Conservation (phyloP, 1,140 invertebrate genomes). For the Aplysia californica region DNA sequence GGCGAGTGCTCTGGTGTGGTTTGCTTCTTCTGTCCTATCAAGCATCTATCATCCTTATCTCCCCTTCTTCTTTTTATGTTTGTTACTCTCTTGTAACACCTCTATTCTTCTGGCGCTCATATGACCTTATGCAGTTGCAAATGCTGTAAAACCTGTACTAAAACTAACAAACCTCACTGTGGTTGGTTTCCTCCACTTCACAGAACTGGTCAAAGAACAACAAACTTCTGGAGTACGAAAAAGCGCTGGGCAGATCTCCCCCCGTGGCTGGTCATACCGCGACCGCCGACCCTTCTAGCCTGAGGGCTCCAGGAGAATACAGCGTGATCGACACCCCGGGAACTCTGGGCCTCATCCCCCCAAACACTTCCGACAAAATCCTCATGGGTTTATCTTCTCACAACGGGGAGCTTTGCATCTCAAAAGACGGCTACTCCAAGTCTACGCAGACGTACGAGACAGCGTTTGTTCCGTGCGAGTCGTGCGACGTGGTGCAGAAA, state of each 20-base stretch:
- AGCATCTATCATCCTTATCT: too few species aligned
- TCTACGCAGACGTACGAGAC: slow-evolving; percentile 63
- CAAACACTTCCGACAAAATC: slow-evolving; percentile 38
- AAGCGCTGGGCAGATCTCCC: slow-evolving; percentile 36
- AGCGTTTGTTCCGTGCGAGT: slow-evolving; percentile 64
- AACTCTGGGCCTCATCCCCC: slow-evolving; percentile 42
- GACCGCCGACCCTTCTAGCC: not conserved
- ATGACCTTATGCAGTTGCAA: too few species aligned
- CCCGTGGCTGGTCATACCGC: not conserved
- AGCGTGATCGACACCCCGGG: slow-evolving; percentile 32
- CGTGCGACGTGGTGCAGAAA: slow-evolving; percentile 60
- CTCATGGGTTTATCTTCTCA: slow-evolving; percentile 4
- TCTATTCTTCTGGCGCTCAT: too few species aligned
- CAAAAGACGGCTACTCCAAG: slow-evolving; percentile 59
- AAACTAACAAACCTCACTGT: too few species aligned
- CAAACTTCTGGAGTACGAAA: slow-evolving; percentile 51
- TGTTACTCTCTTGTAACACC: too few species aligned
- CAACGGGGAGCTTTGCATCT: slow-evolving; percentile 8
- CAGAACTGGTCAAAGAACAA: slow-evolving; percentile 53
- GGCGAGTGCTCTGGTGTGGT: too few species aligned
- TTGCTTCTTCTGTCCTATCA: too few species aligned
- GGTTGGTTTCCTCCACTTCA: slow-evolving; percentile 2
- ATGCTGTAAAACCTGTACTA: too few species aligned
- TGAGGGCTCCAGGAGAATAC: not conserved
- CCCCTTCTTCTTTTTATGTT: too few species aligned